Base-by-base conservation (phyloP, 2,113 vertebrate species). In the Engraulis encrasicolus region DNA sequence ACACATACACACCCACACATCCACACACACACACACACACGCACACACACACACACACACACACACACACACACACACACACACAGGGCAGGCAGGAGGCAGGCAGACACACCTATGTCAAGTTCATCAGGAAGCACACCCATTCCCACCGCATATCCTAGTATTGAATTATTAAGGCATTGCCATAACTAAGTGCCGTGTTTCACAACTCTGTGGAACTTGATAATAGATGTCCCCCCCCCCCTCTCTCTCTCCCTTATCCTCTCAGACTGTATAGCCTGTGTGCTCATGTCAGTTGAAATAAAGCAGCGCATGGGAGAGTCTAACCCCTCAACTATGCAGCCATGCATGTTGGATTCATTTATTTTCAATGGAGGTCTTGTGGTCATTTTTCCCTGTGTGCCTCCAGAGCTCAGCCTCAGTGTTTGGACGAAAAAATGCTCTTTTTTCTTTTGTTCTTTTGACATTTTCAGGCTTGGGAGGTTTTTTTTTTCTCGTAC, bases 111-210 rank as follows among this genome's bases (percentile, higher is more conserved):
- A 95, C 95, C 93, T 94, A 91, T 82, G 90, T 45, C 82, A 86
- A 78, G 38, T 85, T 80, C 81, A 86, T 80, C 89, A 92, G 92
- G 93, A 92, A 92, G 94, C 94, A 93, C 93, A 92, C 95, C 94
- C 93, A 88, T 92, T 94, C 90, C 89, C 91, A 94, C n/a, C n/a
- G n/a, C 90, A 95, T 91, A 94, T 93, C 92, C 93, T 93, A 83
- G 81, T 86, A 91, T 92, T 93, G 87, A 91, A 61, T 81, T 45
- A 58, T 31, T 86, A 40, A 84, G 81, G 87, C 84, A 82, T 89
- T 45, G 40, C 40, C 40, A 45, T 45, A n/a, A 85, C 71, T 19
- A 61, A 85, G 85, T 74, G 66, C 1, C 15, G 31, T 31, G 34
- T 74, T 74, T 2, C 66, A 74, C 9, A 36, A 74, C 23, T 74